phyloP scores from a whole-genome alignment of 1,140 invertebrate genomes.

The Lucilia sericata region DNA sequence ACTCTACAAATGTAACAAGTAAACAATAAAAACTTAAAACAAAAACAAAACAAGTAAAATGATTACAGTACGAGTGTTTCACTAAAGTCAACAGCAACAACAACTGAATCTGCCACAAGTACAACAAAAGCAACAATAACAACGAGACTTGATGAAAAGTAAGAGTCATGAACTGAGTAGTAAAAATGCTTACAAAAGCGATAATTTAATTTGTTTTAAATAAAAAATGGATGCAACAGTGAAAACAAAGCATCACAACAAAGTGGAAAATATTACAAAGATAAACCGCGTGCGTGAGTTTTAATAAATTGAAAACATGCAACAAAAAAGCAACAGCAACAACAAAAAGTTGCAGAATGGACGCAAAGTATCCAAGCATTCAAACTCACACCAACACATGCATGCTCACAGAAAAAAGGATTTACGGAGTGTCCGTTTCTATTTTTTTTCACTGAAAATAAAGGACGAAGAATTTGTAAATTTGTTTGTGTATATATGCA shows the following conservation, averaged over 20 bases:
- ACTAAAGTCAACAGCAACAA: slow-evolving; percentile 26
- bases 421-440: neutral
- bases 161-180: slow-evolving; percentile 32
- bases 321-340: neutral
- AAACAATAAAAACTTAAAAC: neutral
- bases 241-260: slow-evolving; percentile 47
- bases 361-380: slow-evolving; percentile 15
- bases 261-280: slow-evolving; percentile 44
- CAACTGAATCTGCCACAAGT: neutral
- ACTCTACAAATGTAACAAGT: neutral
- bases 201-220: slow-evolving; percentile 43
- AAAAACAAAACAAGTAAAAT: neutral
- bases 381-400: neutral
- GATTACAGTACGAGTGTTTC: neutral
- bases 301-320: slow-evolving; percentile 39
- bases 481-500: neutral
- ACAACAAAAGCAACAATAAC: neutral
- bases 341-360: slow-evolving; percentile 16
- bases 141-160: slow-evolving; percentile 24
- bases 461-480: neutral
- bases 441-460: neutral
- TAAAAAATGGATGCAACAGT: slow-evolving; percentile 42
- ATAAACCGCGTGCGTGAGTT: slow-evolving; percentile 43
- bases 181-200: slow-evolving; percentile 37
- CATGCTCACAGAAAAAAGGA: neutral